These are phyloP conservation scores for Axis porcinus DNA, from an alignment of 2,113 vertebrate genomes.

Conservation along the genomic window DNA sequence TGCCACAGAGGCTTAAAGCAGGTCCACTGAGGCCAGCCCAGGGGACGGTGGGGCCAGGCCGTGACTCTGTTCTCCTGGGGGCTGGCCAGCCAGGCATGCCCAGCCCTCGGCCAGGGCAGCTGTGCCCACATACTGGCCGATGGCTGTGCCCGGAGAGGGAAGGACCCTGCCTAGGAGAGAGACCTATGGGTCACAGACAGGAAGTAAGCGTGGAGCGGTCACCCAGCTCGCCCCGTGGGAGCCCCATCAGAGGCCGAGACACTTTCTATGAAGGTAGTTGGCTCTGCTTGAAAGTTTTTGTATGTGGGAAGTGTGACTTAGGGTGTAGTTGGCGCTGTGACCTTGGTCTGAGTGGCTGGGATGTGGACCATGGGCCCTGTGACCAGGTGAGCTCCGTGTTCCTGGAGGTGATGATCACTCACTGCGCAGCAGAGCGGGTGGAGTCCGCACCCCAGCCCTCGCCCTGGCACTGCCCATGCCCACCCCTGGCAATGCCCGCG, in stretches of 20 bases:
- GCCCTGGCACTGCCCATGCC: background rate
- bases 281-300: background rate
- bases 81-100: fast-evolving
- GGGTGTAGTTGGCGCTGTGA: background rate
- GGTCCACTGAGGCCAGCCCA: background rate
- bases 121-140: fast-evolving
- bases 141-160: fast-evolving
- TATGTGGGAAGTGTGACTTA: background rate
- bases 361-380: background rate
- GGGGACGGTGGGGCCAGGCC: fast-evolving
- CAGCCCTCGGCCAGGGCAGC: background rate
- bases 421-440: fast-evolving
- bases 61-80: background rate
- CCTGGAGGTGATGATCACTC: background rate
- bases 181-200: background rate
- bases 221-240: too few species aligned
- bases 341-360: background rate
- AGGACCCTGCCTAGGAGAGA: background rate
- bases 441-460: background rate
- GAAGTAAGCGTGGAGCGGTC: fast-evolving
- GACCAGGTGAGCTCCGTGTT: background rate
- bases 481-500: fast-evolving
- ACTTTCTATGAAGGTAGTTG: background rate
- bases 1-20: background rate
- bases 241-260: background rate